phyloP scores from a whole-genome alignment of 2,113 vertebrate genomes.

The Tauraco erythrolophus region DNA sequence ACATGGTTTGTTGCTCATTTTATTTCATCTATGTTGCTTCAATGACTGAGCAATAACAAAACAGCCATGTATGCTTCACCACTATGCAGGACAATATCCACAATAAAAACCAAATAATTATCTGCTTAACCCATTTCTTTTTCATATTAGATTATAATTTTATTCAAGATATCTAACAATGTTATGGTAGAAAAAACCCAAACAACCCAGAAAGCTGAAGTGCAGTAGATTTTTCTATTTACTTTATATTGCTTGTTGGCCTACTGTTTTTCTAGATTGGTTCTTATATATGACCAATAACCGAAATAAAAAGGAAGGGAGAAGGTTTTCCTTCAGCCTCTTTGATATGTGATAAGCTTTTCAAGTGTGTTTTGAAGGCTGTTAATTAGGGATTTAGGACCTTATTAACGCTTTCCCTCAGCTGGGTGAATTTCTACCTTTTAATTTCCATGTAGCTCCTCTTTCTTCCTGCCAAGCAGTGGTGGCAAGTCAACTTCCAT shows the following conservation, averaged over 20 bases:
- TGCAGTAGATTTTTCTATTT: neutral
- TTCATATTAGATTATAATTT: neutral
- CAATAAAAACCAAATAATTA: neutral
- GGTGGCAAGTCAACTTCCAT: neutral
- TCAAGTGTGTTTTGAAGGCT: neutral
- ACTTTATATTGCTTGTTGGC: neutral
- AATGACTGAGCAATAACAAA: constrained; percentile 45
- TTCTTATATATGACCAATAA: neutral
- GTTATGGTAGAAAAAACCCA: neutral
- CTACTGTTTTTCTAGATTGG: neutral
- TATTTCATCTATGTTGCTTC: constrained; percentile 53
- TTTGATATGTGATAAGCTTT: neutral
- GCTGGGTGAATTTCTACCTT: neutral
- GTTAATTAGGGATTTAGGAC: neutral
- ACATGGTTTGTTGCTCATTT: constrained; percentile 63
- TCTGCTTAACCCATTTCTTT: neutral
- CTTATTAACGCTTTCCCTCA: neutral
- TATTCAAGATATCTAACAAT: neutral
- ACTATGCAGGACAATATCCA: neutral
- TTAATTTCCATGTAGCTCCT: neutral
- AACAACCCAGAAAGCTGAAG: neutral
- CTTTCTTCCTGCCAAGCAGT: neutral
- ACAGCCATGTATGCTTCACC: neutral
- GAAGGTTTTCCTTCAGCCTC: neutral
- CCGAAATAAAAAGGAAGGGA: neutral